Base-by-base conservation (phyloP, 37 sponge, comb jelly and placozoan genomes). In the Oscarella lobularis region DNA sequence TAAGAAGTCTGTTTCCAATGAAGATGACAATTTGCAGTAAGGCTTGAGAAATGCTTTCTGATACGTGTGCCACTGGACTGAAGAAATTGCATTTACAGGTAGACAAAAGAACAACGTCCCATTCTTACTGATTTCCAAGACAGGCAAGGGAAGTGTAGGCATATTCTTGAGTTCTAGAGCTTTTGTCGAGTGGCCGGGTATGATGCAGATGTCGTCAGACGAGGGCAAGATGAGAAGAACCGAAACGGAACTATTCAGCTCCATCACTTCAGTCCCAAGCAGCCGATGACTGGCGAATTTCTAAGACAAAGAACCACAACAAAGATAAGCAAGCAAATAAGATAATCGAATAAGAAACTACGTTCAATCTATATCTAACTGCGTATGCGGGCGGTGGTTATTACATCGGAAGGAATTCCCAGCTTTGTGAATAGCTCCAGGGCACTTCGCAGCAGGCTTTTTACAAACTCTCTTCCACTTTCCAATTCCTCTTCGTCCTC, bases 181-280 rank as follows among this genome's bases (percentile, higher is more conserved):
- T 48, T 9, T 27, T 27, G 14, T 27, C 60, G 20, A 48, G 14
- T 48, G 60, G 9, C 94, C 94, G 2, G 89, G 89, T 0, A 88
- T 74, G 38, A 86, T 86, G 72, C 89, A 88, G 30, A 93, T 86
- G 33, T 83, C 77, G 29, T 89, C 88, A 38, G 76, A 76, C 31
- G 88, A 67, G 31, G 95, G 95, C 35, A 87, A 39, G 6, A 94
- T 33, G 1, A 94, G 78, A 6, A 94, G 78, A 14, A 94, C 72
- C 2, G 91, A 73, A 30, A 87, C 80, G 48, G 89, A 79, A 36
- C 87, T 86, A 38, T 84, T 90, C 36, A 94, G 79, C 55, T 94
- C 95, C 29, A 94, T 82, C 0, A 89, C 88, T 66, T 94, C 90
- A 33, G 76, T 65, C n/a, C 67, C 54, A 77, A 87, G 87, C 2